Evolutionary conservation across 1,140 invertebrate genomes (phyloP), one percentile per base, ranked within the genome.

Genomic region (Chrysomallon squamiferum): DNA sequence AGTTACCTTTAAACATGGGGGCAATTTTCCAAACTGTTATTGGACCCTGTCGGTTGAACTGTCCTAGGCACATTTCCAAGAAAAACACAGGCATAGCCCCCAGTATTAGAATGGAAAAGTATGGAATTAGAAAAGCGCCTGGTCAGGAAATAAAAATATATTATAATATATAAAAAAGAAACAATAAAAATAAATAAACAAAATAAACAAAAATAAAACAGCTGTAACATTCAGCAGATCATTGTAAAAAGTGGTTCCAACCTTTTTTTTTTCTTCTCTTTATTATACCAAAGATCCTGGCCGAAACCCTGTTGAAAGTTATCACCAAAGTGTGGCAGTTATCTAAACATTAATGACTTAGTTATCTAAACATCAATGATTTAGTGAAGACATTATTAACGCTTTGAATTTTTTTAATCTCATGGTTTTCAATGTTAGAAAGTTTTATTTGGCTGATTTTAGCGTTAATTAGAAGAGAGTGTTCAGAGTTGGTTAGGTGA

Each of bases 1-100:
- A 13, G 57, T 62, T 75, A 97, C 96, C 96, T 91, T 98, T 98
- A 49, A 98, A 90, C 32, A 96, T 92, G 0, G 97, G 97, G 82
- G 95, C 96, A 77, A 99, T 81, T 74, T 93, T 93, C 93, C 96
- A 84, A 13, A 85, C 77, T 11, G 78, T 73, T 4, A 85, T 79
- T 11, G 86, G 84, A 41, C 87, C 87, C 54, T 83, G 70, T 50
- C 79, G 68, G 68, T 85, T 78, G 62, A 80, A 87, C 62, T 88
- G 87, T 0, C 87, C 87, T 69, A 87, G 71, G 52, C 80, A 75
- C 56, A 87, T 59, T 67, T 88, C 87, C 86, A 88, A 85, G 69
- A 86, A 87, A 72, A 88, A 85, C 13, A 88, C 78, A 9, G 87
- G 87, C 33, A 87, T 69, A 45, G 86, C 87, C 52, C 82, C 82